Base-by-base conservation (phyloP, 1,140 invertebrate genomes). In the Solenopsis invicta region DNA sequence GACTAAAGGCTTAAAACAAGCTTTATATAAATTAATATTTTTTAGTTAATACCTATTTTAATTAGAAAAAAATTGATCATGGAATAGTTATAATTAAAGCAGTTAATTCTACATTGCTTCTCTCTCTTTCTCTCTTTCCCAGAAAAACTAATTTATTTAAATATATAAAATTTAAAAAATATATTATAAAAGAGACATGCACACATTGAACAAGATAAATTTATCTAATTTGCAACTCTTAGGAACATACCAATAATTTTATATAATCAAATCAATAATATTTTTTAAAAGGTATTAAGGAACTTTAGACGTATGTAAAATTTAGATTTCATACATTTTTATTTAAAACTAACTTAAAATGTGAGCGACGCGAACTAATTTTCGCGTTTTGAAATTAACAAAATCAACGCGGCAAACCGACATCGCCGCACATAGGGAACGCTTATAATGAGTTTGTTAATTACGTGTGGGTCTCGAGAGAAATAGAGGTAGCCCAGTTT, bases 371-470 rank as follows among this genome's bases (percentile, higher is more conserved):
- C 52, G n/a, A 85, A 78, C 52, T 69, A 71, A 76, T 78, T 50
- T 76, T 69, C 74, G 8, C 18, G 29, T 24, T 75, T 59, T 16
- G 9, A 64, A 80, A 85, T 85, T 85, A 78, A 85, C 82, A 56
- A 85, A 85, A 78, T 85, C 74, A 84, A 84, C 69, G 45, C 45
- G 61, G 64, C 48, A n/a, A 86, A 76, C 61, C 84, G 21, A 54
- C 56, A 78, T 78, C 6, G 52, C 52, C 34, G 54, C 76, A 69
- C 62, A 59, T 41, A 72, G 54, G 48, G 62, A 69, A 12, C 80
- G 89, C 86, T 92, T 90, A 88, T 93, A 93, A 93, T 93, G 91
- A 93, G 91, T 93, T 93, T 87, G 91, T 93, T 92, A 93, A 93
- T 93, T 93, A 92, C 90, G 77, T 54, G 64, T 54, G 62, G 29